Evolutionary conservation across 2,113 vertebrate species (phyloP), one percentile per base, ranked within the genome.

Genomic region (Prolemur simus): DNA sequence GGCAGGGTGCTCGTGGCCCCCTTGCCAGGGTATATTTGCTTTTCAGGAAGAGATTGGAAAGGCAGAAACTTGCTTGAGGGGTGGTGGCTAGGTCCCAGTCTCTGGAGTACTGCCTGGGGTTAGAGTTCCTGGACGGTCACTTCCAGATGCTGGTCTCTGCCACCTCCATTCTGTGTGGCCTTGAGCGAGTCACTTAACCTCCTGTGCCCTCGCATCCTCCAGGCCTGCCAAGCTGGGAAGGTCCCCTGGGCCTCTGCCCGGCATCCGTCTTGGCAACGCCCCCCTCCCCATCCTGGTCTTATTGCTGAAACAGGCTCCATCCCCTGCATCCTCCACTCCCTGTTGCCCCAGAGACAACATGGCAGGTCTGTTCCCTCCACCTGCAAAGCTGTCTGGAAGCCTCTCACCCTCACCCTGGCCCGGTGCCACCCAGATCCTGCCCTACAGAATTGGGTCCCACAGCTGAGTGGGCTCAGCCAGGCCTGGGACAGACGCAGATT

Each of bases 1-100:
- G 32, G 86, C 27, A n/a, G 15, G 3, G 29, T 2, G 25, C 1
- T 47, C n/a, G 1, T 0, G 23, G 2, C 8, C 8, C 2, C 4
- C 52, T 49, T 81, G 52, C 49, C 32, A 47, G n/a, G 45, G 25
- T 12, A 29, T 25, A n/a, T 52, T 52, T 63, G 25, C n/a, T 87
- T 74, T 82, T 68, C 45, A 84, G 34, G 42, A 56, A 56, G 66
- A 78, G 64, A 64, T 27, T n/a, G 34, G 12, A 52, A 91, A 80
- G 69, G 9, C 12, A 63, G 68, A 63, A 6, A 12, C 27, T 47
- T 25, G 23, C 42, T 32, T 34, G 14, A 1, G 29, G n/a, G 8
- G 45, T 27, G 1, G 27, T 20, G 29, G 37, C 42, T 3, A 13
- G 23, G 32, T 23, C 34, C 71, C 37, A 49, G 66, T 14, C 49